Percentiles rank a stretch among this genome's conserved stretches.
These are phyloP conservation scores for Xiphophorus maculatus DNA, from an alignment of 2,113 vertebrate genomes.

Conservation along the genomic window DNA sequence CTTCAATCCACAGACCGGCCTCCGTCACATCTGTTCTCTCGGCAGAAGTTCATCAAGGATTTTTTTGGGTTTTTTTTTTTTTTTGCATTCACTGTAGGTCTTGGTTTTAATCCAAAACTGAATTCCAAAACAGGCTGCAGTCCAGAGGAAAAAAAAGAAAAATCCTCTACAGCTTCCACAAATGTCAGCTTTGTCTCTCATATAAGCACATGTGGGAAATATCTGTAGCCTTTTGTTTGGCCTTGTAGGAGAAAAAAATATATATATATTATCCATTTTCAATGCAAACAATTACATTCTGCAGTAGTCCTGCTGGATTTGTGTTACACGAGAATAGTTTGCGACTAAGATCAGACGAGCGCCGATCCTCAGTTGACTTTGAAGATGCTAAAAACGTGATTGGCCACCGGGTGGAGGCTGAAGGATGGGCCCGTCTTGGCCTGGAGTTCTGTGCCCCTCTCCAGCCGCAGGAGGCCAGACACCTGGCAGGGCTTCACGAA, in stretches of 20 bases:
- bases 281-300: slow-evolving; percentile 13
- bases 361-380: slow-evolving; percentile 83
- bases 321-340: slow-evolving; percentile 2
- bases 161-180: slow-evolving; percentile 65
- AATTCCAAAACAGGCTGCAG: slow-evolving; percentile 55
- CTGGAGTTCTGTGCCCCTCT: slow-evolving; percentile 81
- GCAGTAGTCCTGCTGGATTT: slow-evolving; percentile 15
- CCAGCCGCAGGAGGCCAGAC: slow-evolving; percentile 85
- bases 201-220: slow-evolving; percentile 32
- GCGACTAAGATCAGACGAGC: neutral
- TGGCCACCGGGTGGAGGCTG: slow-evolving; percentile 82
- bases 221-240: slow-evolving; percentile 31
- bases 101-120: slow-evolving; percentile 65
- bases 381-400: slow-evolving; percentile 91
- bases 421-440: slow-evolving; percentile 83
- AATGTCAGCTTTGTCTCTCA: slow-evolving; percentile 57
- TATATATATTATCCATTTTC: slow-evolving; percentile 4
- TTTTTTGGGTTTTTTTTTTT: neutral
- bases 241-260: slow-evolving; percentile 9
- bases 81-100: slow-evolving; percentile 31
- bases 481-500: slow-evolving; percentile 89
- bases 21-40: slow-evolving; percentile 62
- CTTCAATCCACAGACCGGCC: slow-evolving; percentile 55
- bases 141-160: slow-evolving; percentile 37
- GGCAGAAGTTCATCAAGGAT: slow-evolving; percentile 51